phyloP scores from a whole-genome alignment of 1,140 invertebrate genomes.

The Polypedilum pembai region DNA sequence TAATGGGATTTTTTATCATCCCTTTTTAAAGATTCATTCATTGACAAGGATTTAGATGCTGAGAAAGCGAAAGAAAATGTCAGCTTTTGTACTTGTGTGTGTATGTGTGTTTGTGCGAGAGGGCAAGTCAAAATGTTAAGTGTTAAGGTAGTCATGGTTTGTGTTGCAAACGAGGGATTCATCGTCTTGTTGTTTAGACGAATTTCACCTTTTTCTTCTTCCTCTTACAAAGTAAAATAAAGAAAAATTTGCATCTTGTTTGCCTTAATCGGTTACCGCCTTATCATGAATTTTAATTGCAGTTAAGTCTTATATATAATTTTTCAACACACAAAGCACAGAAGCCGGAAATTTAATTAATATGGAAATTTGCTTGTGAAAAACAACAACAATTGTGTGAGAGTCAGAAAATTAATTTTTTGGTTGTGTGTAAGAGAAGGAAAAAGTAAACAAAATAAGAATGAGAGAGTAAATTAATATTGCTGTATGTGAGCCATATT shows the following conservation, averaged over 20 bases:
- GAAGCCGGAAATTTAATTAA: slow-evolving; percentile 1
- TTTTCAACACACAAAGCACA: background rate
- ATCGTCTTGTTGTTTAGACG: background rate
- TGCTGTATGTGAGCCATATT: background rate
- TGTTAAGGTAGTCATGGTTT: background rate
- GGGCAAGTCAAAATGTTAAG: slow-evolving; percentile 4
- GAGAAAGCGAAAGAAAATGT: background rate
- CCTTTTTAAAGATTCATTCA: slow-evolving; percentile 10
- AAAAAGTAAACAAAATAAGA: background rate
- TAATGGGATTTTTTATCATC: slow-evolving; percentile 11
- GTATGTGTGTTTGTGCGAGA: no score
- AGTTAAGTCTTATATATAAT: background rate
- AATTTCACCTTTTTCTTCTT: background rate
- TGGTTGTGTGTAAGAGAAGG: background rate
- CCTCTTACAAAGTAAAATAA: background rate
- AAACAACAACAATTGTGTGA: slow-evolving; percentile 2
- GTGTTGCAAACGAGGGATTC: no score
- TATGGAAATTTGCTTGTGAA: background rate
- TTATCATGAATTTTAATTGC: slow-evolving; percentile 8
- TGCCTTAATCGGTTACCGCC: background rate
- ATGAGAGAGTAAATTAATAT: slow-evolving; percentile 6
- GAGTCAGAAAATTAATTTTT: background rate
- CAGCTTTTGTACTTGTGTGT: background rate
- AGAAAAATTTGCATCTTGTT: slow-evolving; percentile 5
- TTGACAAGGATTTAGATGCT: background rate